Evolutionary conservation across 92 coral and sea anemone genomes (phyloP).

Genomic region (Chrysogorgia sp.): DNA sequence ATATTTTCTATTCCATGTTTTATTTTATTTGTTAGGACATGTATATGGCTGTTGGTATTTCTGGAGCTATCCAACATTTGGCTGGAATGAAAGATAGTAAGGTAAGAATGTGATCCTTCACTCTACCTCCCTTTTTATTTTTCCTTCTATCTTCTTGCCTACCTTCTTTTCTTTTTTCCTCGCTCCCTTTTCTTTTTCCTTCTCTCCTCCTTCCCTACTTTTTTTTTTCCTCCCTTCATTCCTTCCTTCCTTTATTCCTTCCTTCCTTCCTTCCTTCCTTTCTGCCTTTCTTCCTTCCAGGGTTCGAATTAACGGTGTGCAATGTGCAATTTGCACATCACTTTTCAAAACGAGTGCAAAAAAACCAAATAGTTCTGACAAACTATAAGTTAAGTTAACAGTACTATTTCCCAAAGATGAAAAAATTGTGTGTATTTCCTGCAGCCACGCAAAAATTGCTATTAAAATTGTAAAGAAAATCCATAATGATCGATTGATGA

Average conservation of each 20-base stretch:
- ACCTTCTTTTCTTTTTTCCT: background rate
- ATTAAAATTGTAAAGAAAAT: no score
- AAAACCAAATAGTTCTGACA: no score
- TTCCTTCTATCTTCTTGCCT: background rate
- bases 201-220: background rate
- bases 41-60: slow-evolving; percentile 98
- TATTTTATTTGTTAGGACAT: slow-evolving; percentile 65
- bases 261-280: background rate
- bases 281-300: background rate
- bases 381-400: no score
- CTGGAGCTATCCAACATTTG: slow-evolving; percentile 98
- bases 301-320: no score
- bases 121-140: background rate
- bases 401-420: no score
- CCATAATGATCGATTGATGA: no score
- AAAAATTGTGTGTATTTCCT: no score
- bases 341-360: no score
- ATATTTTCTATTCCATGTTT: slow-evolving; percentile 8
- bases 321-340: no score
- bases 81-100: slow-evolving; percentile 99
- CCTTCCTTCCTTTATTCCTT: background rate
- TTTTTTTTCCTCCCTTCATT: background rate
- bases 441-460: no score
- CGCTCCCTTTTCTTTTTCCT: background rate
- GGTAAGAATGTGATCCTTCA: no score